phyloP scores from a whole-genome alignment of 2,797 vertebrate genomes.

The Tapera naevia region DNA sequence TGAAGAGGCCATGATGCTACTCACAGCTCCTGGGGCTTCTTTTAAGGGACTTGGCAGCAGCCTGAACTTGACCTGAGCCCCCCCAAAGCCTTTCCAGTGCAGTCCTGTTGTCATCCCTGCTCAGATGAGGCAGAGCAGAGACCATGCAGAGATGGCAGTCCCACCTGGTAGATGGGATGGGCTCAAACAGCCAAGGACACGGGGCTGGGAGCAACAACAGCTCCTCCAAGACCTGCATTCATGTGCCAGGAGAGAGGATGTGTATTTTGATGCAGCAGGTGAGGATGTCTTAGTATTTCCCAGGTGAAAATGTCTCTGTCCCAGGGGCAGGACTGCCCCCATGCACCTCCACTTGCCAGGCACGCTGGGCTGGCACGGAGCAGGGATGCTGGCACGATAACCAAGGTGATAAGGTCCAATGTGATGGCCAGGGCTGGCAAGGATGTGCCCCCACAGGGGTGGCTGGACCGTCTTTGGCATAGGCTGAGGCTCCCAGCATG shows the following conservation, averaged over 20 bases:
- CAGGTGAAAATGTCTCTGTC: not conserved
- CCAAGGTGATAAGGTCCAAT: rapidly evolving
- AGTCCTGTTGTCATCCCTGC: not conserved
- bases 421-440: rapidly evolving
- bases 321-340: not conserved
- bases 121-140: too few species aligned
- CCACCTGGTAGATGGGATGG: not conserved
- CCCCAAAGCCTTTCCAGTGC: too few species aligned
- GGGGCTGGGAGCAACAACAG: not conserved
- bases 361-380: rapidly evolving
- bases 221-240: not conserved
- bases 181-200: not conserved
- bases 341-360: rapidly evolving
- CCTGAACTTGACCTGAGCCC: too few species aligned
- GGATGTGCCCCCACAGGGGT: not conserved
- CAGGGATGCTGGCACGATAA: not conserved
- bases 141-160: too few species aligned
- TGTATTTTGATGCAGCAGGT: not conserved
- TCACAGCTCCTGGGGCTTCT: not conserved
- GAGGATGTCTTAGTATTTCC: not conserved
- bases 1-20: too few species aligned
- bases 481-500: not conserved
- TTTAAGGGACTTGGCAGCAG: not conserved
- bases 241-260: not conserved
- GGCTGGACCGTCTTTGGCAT: not conserved